Base-by-base conservation (phyloP, 2,797 vertebrate species). In the Thunnus albacares region DNA sequence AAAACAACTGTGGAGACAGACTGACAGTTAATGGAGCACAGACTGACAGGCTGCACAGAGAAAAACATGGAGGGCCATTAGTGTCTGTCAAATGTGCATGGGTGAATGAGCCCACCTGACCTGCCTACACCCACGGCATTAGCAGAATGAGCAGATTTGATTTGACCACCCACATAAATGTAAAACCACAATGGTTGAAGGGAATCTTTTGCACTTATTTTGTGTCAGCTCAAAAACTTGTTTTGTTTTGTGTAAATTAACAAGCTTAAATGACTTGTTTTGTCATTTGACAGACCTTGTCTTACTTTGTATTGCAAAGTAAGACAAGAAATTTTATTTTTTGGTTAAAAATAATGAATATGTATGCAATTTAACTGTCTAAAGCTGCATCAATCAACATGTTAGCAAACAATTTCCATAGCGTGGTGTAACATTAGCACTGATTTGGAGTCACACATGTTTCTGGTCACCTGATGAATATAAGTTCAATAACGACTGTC, bases 61-160 rank as follows among this genome's bases (percentile, higher is more conserved):
- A 52, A 11, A 76, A 73, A 49, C 75, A 67, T 0, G 3, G 15
- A 33, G 20, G 47, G 18, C 33, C 41, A 95, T 94, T 91, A 85
- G 65, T 91, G 92, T 95, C 94, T 86, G 72, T 56, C 24, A 73
- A 70, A 92, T 87, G 93, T 94, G 95, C 95, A 95, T 83, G 92
- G 92, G 93, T 69, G 91, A 85, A 71, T 75, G 79, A 86, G 87
- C 92, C 88, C 93, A 94, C 93, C 93, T 94, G 95, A 90, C 90
- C 88, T 82, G 76, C 62, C 17, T 5, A 22, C 55, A 24, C 49
- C 47, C 51, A 68, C 38, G 0, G 14, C 38, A 17, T 7, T 28
- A 52, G 51, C 43, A 24, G 11, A 14, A 14, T 0, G 52, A 41
- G 17, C 52, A 52, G 58, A 4, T 10, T 45, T 20, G 18, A 33